phyloP scores from a whole-genome alignment of 2,797 vertebrate genomes.

The Urosaurus nigricauda region DNA sequence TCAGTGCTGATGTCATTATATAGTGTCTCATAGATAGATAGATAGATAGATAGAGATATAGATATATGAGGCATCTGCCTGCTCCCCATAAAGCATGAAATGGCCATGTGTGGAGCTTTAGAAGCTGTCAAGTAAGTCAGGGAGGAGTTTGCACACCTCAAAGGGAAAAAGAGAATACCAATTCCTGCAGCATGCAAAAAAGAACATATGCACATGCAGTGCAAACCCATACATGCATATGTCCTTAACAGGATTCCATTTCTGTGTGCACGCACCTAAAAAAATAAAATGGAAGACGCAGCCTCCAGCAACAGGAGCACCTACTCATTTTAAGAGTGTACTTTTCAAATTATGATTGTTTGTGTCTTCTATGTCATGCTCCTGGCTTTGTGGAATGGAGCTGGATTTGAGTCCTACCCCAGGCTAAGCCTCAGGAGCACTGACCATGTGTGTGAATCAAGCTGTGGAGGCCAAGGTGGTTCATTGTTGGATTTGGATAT shows the following conservation, averaged over 20 bases:
- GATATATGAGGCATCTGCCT: too few relatives aligned
- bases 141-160: too few relatives aligned
- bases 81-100: too few relatives aligned
- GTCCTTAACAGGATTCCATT: neutral
- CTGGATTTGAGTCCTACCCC: neutral
- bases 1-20: too few relatives aligned
- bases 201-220: too few relatives aligned
- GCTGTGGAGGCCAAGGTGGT: neutral
- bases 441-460: neutral
- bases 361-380: neutral
- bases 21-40: too few relatives aligned
- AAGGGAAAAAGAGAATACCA: too few relatives aligned
- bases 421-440: neutral
- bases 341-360: neutral
- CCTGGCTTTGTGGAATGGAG: neutral
- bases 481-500: rapidly evolving
- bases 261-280: neutral
- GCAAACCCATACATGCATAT: too few relatives aligned
- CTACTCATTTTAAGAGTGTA: neutral
- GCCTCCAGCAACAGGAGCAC: neutral
- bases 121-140: too few relatives aligned
- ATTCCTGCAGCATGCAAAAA: too few relatives aligned
- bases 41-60: too few relatives aligned
- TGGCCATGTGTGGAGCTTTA: too few relatives aligned
- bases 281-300: neutral